These are phyloP conservation scores for Etheostoma nigrum DNA, from an alignment of 2,797 vertebrate species.

Conservation along the genomic window DNA sequence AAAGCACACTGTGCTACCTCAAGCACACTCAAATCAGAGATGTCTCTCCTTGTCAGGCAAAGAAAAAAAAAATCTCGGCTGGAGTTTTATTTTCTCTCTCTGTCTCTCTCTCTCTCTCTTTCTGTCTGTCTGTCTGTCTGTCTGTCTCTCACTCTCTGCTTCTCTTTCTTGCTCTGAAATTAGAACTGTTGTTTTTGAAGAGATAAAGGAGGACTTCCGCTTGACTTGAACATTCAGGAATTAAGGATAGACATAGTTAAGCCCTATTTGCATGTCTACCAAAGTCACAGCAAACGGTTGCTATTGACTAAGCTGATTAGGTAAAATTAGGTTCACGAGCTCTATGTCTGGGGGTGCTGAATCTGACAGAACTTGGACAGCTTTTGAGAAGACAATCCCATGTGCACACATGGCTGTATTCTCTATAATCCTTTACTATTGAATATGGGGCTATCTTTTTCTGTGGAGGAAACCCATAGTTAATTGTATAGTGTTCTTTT, in stretches of 20 bases:
- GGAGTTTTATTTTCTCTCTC: constrained; percentile 65
- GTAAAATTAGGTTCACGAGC: constrained; percentile 85
- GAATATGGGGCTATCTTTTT: constrained; percentile 68
- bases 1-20: constrained; percentile 87
- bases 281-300: constrained; percentile 85
- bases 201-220: constrained; percentile 83
- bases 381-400: constrained; percentile 81
- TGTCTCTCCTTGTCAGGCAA: constrained; percentile 78
- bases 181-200: constrained; percentile 85
- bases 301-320: constrained; percentile 89
- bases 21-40: constrained; percentile 88
- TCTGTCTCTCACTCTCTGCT: constrained; percentile 6
- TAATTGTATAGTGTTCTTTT: constrained; percentile 39
- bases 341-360: constrained; percentile 83
- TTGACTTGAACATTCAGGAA: constrained; percentile 84
- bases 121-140: constrained; percentile 31
- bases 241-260: constrained; percentile 86
- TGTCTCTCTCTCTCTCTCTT: constrained; percentile 16
- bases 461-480: constrained; percentile 52
- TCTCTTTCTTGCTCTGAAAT: constrained; percentile 61
- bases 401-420: constrained; percentile 79
- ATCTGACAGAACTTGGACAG: constrained; percentile 84
- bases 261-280: constrained; percentile 85
- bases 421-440: constrained; percentile 77
- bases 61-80: constrained; percentile 61